Percentiles rank a stretch among this genome's conserved stretches.
Conservation (phyloP, 2,888 invertebrate genomes). For the Megaustenia siamemsis region DNA sequence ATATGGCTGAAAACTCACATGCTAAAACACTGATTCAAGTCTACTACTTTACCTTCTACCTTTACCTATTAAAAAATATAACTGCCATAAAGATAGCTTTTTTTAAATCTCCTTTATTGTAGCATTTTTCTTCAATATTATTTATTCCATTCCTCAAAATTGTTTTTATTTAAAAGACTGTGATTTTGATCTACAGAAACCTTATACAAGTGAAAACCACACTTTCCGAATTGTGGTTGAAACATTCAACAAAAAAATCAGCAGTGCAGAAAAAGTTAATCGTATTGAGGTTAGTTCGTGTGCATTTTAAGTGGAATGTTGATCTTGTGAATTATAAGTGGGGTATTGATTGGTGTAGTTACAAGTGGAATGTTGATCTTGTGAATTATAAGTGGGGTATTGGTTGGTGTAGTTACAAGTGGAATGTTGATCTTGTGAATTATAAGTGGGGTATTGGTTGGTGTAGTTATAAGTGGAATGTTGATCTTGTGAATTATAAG, state of each 20-base stretch:
- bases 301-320: not conserved
- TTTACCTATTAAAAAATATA: too few relatives aligned
- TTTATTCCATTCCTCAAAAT: too few relatives aligned
- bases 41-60: too few relatives aligned
- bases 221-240: constrained; percentile 91
- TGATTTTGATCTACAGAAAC: constrained; percentile 62
- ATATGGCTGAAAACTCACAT: too few relatives aligned
- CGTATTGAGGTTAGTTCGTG: constrained; percentile 87
- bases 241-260: constrained; percentile 92
- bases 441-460: not conserved
- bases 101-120: too few relatives aligned
- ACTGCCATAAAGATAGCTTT: too few relatives aligned
- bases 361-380: not conserved
- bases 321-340: not conserved
- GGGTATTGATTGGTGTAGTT: not conserved
- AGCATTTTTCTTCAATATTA: too few relatives aligned
- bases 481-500: not conserved
- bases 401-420: not conserved
- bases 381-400: not conserved
- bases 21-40: too few relatives aligned
- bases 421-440: not conserved
- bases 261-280: constrained; percentile 88
- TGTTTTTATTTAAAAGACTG: too few relatives aligned
- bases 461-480: not conserved
- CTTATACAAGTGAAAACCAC: constrained; percentile 80